Percentiles rank a stretch among this genome's conserved stretches.
phyloP scores from a whole-genome alignment of 2,113 vertebrate species.

The Mormyrus lacerda region DNA sequence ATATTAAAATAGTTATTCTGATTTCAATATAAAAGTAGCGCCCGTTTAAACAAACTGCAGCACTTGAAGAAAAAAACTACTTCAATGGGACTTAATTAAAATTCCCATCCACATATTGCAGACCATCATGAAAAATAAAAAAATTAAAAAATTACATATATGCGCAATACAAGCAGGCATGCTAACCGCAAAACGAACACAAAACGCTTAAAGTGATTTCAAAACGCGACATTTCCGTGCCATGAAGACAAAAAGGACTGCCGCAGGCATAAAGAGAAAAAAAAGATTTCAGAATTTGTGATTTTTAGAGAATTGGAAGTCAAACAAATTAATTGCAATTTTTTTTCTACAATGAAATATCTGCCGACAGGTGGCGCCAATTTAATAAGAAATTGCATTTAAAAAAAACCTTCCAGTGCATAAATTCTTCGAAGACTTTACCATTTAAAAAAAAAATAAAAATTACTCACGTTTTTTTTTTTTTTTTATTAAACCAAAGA shows the following conservation, averaged over 20 bases:
- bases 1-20: not conserved
- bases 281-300: constrained; percentile 1
- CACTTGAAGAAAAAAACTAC: not conserved
- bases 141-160: not conserved
- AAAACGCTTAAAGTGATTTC: not conserved
- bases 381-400: constrained; percentile 58
- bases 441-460: not conserved
- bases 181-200: not conserved
- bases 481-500: not conserved
- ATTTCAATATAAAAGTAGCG: not conserved
- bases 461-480: constrained; percentile 1
- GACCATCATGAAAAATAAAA: not conserved
- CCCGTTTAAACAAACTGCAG: not conserved
- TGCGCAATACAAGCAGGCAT: not conserved
- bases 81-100: not conserved
- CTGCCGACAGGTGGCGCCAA: constrained; percentile 80
- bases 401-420: constrained; percentile 34
- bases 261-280: not conserved
- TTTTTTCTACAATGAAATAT: constrained; percentile 65
- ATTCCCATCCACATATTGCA: not conserved
- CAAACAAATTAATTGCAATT: constrained; percentile 61
- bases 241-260: not conserved
- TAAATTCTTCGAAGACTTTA: constrained; percentile 41
- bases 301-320: constrained; percentile 1
- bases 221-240: not conserved